Percentiles rank a stretch among this genome's conserved stretches.
Evolutionary conservation across 2,888 invertebrate species (phyloP).

Genomic region (Caenorhabditis sp.): DNA sequence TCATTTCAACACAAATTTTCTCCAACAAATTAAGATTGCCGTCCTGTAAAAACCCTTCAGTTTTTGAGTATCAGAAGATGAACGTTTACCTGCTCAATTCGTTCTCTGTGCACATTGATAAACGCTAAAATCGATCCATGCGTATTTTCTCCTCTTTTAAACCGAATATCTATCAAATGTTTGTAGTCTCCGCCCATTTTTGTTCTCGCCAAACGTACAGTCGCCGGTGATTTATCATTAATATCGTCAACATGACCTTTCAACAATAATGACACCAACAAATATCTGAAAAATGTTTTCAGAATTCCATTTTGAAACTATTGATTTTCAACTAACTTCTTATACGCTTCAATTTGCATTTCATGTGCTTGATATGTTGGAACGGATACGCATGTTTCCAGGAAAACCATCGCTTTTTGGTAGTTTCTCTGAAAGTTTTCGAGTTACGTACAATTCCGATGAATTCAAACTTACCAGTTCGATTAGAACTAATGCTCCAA

Average conservation of each 20-base stretch:
- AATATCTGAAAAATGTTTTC: slow-evolving; percentile 12
- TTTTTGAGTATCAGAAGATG: too few relatives aligned
- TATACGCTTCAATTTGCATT: slow-evolving; percentile 39
- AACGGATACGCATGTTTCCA: slow-evolving; percentile 19
- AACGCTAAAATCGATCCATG: not conserved
- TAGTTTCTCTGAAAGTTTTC: slow-evolving; percentile 15
- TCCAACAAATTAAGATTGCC: slow-evolving; percentile 38
- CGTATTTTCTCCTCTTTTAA: slow-evolving; percentile 9
- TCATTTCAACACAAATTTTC: slow-evolving; percentile 24
- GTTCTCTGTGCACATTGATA: not conserved
- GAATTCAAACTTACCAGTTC: slow-evolving; percentile 23
- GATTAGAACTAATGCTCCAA: slow-evolving; percentile 38
- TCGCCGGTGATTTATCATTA: slow-evolving; percentile 1
- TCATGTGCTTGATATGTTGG: slow-evolving; percentile 23
- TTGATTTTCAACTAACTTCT: slow-evolving; percentile 31
- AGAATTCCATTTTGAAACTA: not conserved
- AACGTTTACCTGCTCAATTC: slow-evolving; percentile 23
- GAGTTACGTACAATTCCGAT: too few relatives aligned
- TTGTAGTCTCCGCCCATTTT: slow-evolving; percentile 13
- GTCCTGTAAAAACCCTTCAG: slow-evolving; percentile 31
- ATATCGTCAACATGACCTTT: slow-evolving; percentile 13
- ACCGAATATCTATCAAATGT: slow-evolving; percentile 10
- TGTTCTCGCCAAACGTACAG: slow-evolving; percentile 8
- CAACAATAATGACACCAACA: slow-evolving; percentile 29
- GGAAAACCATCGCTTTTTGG: slow-evolving; percentile 30